Conservation (phyloP, 1,140 invertebrate genomes). For the Papilio glaucus region DNA sequence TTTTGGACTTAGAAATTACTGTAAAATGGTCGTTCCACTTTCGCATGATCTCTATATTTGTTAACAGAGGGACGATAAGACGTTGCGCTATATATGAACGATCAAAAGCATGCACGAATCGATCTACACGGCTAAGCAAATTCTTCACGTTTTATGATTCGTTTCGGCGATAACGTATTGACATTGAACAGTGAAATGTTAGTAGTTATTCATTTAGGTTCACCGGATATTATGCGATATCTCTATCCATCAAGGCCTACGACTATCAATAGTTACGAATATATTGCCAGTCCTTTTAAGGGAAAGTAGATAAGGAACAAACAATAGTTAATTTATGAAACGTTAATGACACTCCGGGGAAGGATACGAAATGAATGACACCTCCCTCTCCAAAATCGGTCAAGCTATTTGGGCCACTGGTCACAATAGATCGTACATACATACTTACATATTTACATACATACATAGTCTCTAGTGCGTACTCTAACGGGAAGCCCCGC, state of each 20-base stretch:
- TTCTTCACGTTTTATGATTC: not conserved
- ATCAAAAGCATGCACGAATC: not conserved
- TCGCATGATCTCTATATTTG: not conserved
- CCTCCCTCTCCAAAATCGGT: no score
- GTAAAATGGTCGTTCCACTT: not conserved
- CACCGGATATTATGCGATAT: not conserved
- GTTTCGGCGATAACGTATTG: not conserved
- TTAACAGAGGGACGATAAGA: not conserved
- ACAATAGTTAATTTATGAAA: not conserved
- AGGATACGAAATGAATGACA: no score
- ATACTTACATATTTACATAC: no score
- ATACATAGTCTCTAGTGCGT: not conserved
- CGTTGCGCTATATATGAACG: not conserved
- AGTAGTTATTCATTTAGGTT: no score
- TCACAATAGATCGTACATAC: no score
- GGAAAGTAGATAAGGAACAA: not conserved
- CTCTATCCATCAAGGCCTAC: not conserved
- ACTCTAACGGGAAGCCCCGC: conserved; percentile 1
- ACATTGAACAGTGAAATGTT: not conserved
- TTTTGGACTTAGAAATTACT: not conserved
- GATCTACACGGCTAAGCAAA: not conserved
- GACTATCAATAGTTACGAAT: not conserved
- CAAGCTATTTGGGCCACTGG: no score
- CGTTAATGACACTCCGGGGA: not conserved
- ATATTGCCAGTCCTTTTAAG: not conserved